Evolutionary conservation across 2,113 vertebrate genomes (phyloP).

Genomic region (Corapipo altera): DNA sequence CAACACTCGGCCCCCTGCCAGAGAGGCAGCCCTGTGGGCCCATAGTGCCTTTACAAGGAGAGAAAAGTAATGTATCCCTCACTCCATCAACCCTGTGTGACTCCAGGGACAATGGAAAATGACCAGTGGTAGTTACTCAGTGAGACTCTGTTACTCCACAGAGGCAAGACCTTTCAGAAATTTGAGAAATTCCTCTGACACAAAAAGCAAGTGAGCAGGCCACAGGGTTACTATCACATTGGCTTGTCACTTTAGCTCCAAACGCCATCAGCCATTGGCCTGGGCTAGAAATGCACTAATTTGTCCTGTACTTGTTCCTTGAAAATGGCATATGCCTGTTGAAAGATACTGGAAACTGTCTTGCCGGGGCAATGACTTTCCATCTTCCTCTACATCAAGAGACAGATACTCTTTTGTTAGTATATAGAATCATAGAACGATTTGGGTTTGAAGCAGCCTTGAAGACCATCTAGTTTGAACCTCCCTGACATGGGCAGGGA

Average conservation of each 20-base stretch:
- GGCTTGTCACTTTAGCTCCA: background rate
- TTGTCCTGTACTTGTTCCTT: background rate
- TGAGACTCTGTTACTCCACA: background rate
- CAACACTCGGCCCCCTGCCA: accelerated
- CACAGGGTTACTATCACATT: background rate
- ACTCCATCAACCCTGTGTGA: background rate
- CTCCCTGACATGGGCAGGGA: background rate
- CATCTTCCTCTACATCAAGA: background rate
- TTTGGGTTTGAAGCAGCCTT: background rate
- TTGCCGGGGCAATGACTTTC: background rate
- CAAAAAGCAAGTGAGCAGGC: background rate
- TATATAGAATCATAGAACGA: background rate
- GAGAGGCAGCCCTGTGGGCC: background rate
- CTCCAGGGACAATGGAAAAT: background rate
- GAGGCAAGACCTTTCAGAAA: background rate
- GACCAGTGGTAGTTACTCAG: background rate
- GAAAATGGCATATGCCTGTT: background rate
- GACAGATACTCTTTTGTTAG: background rate
- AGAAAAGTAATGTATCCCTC: background rate
- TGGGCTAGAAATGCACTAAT: background rate
- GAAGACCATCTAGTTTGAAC: background rate
- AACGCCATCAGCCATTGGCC: background rate
- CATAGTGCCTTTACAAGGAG: background rate
- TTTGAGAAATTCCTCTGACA: background rate
- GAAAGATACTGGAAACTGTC: background rate